phyloP scores from a whole-genome alignment of 1,140 invertebrate species.

The Drosophila albomicans region DNA sequence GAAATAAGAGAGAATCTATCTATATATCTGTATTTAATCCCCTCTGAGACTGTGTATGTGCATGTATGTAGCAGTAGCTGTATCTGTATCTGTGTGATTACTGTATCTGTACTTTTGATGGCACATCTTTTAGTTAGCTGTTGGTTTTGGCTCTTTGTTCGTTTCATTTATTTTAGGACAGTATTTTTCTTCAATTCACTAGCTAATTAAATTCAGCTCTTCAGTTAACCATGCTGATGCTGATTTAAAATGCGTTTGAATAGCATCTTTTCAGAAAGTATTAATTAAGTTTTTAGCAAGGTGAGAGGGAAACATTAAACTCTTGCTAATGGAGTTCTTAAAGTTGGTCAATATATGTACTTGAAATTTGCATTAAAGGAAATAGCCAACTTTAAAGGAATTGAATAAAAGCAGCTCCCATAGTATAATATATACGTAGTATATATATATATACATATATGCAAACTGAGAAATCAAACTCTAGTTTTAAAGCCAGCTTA shows the following conservation, averaged over 20 bases:
- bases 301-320: no score
- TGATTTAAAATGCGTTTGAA: conserved; percentile 13
- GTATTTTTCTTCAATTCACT: conserved; percentile 56
- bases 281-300: not conserved
- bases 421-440: no score
- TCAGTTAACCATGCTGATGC: conserved; percentile 17
- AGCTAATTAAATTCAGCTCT: conserved; percentile 52
- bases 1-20: conserved; percentile 10
- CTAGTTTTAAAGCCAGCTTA: not conserved
- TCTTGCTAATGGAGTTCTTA: no score
- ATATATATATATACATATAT: no score
- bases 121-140: no score
- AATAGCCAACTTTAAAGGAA: no score
- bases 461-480: no score
- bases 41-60: no score
- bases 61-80: no score
- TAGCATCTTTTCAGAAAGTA: conserved; percentile 2
- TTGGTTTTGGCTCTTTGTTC: not conserved
- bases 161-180: conserved; percentile 3
- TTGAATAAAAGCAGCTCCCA: no score
- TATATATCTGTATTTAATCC: conserved; percentile 3
- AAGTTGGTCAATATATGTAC: no score
- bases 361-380: no score
- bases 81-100: not conserved
- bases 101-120: not conserved